A percentile compares a stretch with the other conserved stretches of the same genome.
These are phyloP conservation scores for Sminthurides aquaticus DNA, from an alignment of 2,888 invertebrate species.

Conservation along the genomic window DNA sequence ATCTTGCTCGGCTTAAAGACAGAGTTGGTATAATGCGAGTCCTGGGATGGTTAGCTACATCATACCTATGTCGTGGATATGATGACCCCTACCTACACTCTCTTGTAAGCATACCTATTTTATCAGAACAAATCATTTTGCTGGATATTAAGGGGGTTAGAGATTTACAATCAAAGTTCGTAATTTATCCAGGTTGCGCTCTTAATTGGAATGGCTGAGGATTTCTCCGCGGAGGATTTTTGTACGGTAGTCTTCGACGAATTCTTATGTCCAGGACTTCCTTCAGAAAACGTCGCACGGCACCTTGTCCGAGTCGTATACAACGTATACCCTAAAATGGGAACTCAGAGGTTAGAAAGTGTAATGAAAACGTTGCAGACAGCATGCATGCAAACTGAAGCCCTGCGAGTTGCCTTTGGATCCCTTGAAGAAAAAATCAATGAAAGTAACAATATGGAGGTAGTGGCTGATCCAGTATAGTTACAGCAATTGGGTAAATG, in stretches of 20 bases:
- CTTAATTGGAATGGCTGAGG: constrained; percentile 80
- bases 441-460: constrained; percentile 26
- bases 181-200: constrained; percentile 55
- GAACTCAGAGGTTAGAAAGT: constrained; percentile 67
- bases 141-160: too few relatives aligned
- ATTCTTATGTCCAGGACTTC: constrained; percentile 82
- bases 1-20: constrained; percentile 74
- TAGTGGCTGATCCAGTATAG: constrained; percentile 14
- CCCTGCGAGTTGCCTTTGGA: constrained; percentile 29
- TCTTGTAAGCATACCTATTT: constrained; percentile 56
- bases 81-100: constrained; percentile 94
- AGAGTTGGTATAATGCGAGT: constrained; percentile 73
- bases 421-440: constrained; percentile 39
- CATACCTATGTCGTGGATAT: constrained; percentile 84
- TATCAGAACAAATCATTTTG: neutral
- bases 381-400: constrained; percentile 46
- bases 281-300: constrained; percentile 81
- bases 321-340: constrained; percentile 81
- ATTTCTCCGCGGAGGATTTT: constrained; percentile 87
- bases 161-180: neutral
- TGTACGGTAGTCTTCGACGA: constrained; percentile 93
- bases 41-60: constrained; percentile 80
- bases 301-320: constrained; percentile 84
- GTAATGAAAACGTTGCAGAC: constrained; percentile 71
- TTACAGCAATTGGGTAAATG: too few relatives aligned